Conservation (phyloP, 2,888 invertebrate species). For the Cephus sareptanus region DNA sequence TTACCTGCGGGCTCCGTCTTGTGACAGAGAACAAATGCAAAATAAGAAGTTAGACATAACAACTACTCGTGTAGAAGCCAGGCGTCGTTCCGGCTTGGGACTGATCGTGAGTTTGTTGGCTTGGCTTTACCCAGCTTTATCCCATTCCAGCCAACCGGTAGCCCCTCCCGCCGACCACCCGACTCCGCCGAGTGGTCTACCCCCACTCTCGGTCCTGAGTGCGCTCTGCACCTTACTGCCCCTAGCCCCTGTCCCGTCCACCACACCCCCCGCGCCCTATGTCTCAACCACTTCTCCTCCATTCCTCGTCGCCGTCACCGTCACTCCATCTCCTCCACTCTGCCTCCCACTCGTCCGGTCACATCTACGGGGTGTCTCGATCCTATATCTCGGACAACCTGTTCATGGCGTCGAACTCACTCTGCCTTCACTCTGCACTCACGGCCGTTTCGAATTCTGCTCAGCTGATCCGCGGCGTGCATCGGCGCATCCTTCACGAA, state of each 20-base stretch:
- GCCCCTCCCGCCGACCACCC: slow-evolving; percentile 24
- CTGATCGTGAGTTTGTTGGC: slow-evolving; percentile 63
- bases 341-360: slow-evolving; percentile 21
- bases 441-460: background rate
- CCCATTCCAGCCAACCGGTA: slow-evolving; percentile 44
- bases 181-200: slow-evolving; percentile 7
- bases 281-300: slow-evolving; percentile 17
- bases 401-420: background rate
- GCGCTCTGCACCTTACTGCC: slow-evolving; percentile 10
- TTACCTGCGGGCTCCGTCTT: background rate
- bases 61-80: slow-evolving; percentile 30
- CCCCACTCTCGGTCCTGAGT: background rate
- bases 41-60: background rate
- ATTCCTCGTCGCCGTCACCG: slow-evolving; percentile 35
- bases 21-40: background rate
- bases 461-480: background rate
- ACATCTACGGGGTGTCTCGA: slow-evolving; percentile 4
- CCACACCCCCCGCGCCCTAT: slow-evolving; percentile 15
- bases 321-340: slow-evolving; percentile 27
- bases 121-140: slow-evolving; percentile 56
- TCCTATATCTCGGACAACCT: background rate
- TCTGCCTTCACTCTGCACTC: background rate
- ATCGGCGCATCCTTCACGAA: background rate
- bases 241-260: slow-evolving; percentile 7
- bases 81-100: slow-evolving; percentile 55